These are phyloP conservation scores for Hydropsyche tenuis DNA, from an alignment of 1,140 invertebrate species.

Conservation along the genomic window DNA sequence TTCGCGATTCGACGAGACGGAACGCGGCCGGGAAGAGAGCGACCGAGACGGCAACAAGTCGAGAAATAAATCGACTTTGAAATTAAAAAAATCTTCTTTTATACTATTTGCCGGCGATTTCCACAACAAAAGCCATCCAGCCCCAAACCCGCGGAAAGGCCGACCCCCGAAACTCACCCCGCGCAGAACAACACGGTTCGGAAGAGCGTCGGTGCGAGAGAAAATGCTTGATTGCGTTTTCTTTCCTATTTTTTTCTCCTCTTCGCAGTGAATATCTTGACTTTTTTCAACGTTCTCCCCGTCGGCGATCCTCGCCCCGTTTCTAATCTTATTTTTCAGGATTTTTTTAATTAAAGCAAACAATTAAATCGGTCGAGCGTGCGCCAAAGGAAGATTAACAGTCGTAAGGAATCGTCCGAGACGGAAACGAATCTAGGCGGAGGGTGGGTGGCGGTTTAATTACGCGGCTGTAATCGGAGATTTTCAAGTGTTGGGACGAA, in stretches of 20 bases:
- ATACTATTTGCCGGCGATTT: slow-evolving; percentile 41
- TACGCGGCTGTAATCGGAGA: slow-evolving; percentile 45
- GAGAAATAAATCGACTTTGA: slow-evolving; percentile 48
- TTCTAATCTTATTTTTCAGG: slow-evolving; percentile 22
- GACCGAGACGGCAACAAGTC: slow-evolving; percentile 17
- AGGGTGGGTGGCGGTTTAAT: slow-evolving; percentile 47
- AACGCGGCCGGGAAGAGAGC: no score
- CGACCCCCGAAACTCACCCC: background rate
- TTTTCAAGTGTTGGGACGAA: slow-evolving; percentile 34
- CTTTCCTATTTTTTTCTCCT: slow-evolving; percentile 31
- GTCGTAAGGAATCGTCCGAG: no score
- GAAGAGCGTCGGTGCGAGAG: slow-evolving; percentile 37
- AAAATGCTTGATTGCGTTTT: slow-evolving; percentile 43
- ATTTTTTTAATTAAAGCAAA: slow-evolving; percentile 50
- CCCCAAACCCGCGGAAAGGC: slow-evolving; percentile 32
- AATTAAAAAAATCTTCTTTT: slow-evolving; percentile 47
- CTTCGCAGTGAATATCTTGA: slow-evolving; percentile 32
- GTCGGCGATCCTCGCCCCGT: background rate
- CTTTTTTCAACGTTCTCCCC: slow-evolving; percentile 19
- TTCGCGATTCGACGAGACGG: slow-evolving; percentile 4
- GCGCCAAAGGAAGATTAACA: slow-evolving; percentile 47
- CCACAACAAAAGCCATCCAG: slow-evolving; percentile 41
- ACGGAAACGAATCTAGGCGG: slow-evolving; percentile 2
- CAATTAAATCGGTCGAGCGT: slow-evolving; percentile 48
- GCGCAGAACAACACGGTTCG: background rate